Evolutionary conservation across 2,113 vertebrate species (phyloP).

Genomic region (Rhinogobius similis): DNA sequence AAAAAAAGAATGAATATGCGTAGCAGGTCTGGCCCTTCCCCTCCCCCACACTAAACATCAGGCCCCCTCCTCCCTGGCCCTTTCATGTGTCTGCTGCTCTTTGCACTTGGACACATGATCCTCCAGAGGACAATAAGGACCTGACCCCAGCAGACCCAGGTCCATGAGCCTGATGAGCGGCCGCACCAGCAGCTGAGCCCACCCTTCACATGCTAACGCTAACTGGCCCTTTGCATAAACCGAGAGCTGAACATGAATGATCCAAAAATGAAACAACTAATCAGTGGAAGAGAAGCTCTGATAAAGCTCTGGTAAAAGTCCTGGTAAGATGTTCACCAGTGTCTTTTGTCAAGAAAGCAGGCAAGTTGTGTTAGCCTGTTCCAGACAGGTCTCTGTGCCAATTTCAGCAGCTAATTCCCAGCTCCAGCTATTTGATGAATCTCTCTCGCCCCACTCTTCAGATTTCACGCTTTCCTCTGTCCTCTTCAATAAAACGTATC

Average conservation of each 20-base stretch:
- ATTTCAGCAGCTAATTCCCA: too few relatives aligned
- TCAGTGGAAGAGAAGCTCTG: background rate
- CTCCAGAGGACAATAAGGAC: conserved; percentile 24
- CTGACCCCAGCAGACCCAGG: conserved; percentile 37
- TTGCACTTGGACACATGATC: conserved; percentile 20
- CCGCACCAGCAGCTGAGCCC: conserved; percentile 40
- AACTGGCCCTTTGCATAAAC: background rate
- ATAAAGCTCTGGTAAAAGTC: too few relatives aligned
- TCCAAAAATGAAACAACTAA: background rate
- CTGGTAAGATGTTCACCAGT: too few relatives aligned
- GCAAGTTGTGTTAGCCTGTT: too few relatives aligned
- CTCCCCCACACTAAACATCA: background rate
- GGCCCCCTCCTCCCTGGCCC: background rate
- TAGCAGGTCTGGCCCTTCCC: background rate
- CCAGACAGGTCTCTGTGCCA: too few relatives aligned
- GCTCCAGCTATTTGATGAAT: too few relatives aligned
- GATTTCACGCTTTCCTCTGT: too few relatives aligned
- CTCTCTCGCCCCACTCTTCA: too few relatives aligned
- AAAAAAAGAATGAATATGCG: too few relatives aligned
- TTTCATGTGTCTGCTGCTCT: conserved; percentile 10
- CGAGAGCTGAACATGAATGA: background rate
- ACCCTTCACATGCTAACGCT: background rate
- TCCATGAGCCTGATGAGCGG: conserved; percentile 32
- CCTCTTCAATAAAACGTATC: too few relatives aligned
- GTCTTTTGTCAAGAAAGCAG: too few relatives aligned